Base-by-base conservation (phyloP, 2,888 invertebrate genomes). In the Nipponacmea schrenckii region DNA sequence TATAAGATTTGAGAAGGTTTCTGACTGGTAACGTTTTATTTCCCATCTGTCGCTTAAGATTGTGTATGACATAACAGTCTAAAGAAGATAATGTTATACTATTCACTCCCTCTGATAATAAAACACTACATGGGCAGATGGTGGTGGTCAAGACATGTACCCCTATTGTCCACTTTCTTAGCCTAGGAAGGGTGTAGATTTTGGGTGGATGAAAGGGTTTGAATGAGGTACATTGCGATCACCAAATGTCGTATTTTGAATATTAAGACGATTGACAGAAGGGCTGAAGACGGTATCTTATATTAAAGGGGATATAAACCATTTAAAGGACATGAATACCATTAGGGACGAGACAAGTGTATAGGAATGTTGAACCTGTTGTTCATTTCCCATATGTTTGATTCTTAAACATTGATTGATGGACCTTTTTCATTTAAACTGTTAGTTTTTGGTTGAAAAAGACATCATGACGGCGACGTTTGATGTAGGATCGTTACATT, bases 231-330 rank as follows among this genome's bases (percentile, higher is more conserved):
- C 20, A 56, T 56, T 20, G 20, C 56, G 56, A 24, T 3, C 20
- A 24, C 56, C 56, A 56, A 56, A 56, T 56, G 56, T 56, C 56
- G 56, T 12, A 56, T 20, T 39, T 39, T 39, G 24, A 56, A 56
- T 56, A 20, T 56, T 56, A 56, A 56, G 56, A 56, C 24, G 24
- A 24, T 39, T 39, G 56, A 56, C 56, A 56, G 56, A 56, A 56
- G 56, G 56, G 24, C 8, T 10, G 24, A 56, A 10, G 56, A 24
- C 56, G 20, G 24, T 10, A 56, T 56, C 20, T 56, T 56, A 24
- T 56, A 20, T 20, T 12, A 56, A 24, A 24, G 39, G 56, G 56
- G 24, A 20, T 24, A 56, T 56, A 24, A 56, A 56, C 56, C 56
- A 24, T 56, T 15, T 56, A 56, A 56, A 31, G 20, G 56, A 56